A percentile compares a stretch with the other conserved stretches of the same genome.
Conservation (phyloP, 2,888 invertebrate species). For the Malthinus flaveolus region DNA sequence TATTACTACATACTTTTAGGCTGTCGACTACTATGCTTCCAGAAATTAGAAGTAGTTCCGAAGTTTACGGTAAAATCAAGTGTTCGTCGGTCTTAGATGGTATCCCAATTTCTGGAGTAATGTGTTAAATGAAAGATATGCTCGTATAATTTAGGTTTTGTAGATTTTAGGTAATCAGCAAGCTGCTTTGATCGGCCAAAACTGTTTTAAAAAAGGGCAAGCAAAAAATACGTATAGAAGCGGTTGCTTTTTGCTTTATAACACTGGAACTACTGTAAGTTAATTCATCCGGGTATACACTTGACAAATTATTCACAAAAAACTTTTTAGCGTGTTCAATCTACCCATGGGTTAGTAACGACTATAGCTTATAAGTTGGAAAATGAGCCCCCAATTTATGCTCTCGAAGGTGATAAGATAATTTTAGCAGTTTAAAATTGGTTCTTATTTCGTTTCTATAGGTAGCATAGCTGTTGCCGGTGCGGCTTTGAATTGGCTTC, state of each 20-base stretch:
- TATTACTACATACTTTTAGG: conserved; percentile 84
- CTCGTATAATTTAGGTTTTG: conserved; percentile 17
- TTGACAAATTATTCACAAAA: too few species aligned
- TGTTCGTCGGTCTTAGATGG: conserved; percentile 69
- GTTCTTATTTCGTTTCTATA: conserved; percentile 35
- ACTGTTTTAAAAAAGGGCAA: conserved; percentile 83
- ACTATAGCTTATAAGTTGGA: conserved; percentile 97
- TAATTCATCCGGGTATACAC: too few species aligned
- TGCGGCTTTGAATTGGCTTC: conserved; percentile 88
- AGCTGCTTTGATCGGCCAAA: conserved; percentile 89
- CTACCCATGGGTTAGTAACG: conserved; percentile 89
- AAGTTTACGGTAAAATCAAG: conserved; percentile 83
- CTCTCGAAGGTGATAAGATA: conserved; percentile 77
- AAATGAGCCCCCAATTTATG: conserved; percentile 80
- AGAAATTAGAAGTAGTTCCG: conserved; percentile 87
- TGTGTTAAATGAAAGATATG: conserved; percentile 34
- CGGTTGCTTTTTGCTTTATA: conserved; percentile 93
- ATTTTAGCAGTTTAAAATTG: not conserved
- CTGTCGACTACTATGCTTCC: conserved; percentile 85
- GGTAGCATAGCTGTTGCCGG: conserved; percentile 92
- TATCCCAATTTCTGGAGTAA: conserved; percentile 86
- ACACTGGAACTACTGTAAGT: conserved; percentile 79
- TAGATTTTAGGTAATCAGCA: conserved; percentile 96
- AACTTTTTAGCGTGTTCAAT: conserved; percentile 70
- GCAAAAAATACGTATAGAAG: conserved; percentile 92